These are phyloP conservation scores for Lepeophtheirus nordmannii DNA, from an alignment of 2,888 invertebrate species.

Conservation along the genomic window DNA sequence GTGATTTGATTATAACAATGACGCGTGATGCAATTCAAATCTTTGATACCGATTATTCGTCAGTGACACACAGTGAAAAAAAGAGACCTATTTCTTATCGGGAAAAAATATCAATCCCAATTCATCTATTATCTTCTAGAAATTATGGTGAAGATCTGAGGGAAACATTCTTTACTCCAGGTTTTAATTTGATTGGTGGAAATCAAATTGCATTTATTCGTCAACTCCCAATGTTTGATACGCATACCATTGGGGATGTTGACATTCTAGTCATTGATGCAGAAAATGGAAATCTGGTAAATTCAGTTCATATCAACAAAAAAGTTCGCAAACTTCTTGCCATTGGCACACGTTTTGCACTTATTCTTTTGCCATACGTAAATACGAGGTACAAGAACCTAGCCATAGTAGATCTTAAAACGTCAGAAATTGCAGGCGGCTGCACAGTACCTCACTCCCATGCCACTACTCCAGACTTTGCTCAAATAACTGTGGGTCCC, in stretches of 20 bases:
- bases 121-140: neutral
- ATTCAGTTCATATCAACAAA: constrained; percentile 21
- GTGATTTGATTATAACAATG: neutral
- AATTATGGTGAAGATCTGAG: neutral
- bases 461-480: constrained; percentile 12
- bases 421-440: constrained; percentile 14
- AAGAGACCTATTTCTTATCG: neutral
- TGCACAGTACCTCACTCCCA: constrained; percentile 22
- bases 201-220: constrained; percentile 18
- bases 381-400: constrained; percentile 16
- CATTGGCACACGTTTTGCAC: constrained; percentile 16
- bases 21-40: constrained; percentile 2
- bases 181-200: constrained; percentile 14
- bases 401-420: constrained; percentile 17
- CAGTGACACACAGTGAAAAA: neutral
- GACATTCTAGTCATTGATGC: neutral
- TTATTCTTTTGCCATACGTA: constrained; percentile 19
- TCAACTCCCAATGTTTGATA: constrained; percentile 20
- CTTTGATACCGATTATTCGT: neutral
- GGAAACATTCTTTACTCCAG: constrained; percentile 21
- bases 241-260: constrained; percentile 19
- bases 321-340: constrained; percentile 23
- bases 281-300: constrained; percentile 6
- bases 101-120: neutral
- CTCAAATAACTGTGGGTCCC: constrained; percentile 8